Conservation (phyloP, 2,888 invertebrate genomes). For the Camptogramma bilineatum region DNA sequence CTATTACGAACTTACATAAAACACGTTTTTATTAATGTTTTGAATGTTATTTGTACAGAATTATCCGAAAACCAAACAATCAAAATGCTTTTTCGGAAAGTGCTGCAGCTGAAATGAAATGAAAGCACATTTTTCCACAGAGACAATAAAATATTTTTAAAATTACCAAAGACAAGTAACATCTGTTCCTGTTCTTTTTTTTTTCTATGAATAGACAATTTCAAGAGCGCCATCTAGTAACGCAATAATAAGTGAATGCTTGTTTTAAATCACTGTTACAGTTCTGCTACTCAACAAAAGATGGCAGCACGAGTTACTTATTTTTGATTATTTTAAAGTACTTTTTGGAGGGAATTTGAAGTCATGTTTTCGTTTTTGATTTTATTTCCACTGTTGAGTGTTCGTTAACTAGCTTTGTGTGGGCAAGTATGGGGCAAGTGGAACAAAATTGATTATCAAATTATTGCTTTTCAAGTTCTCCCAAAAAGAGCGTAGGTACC, state of each 20-base stretch:
- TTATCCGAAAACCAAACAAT: conserved; percentile 18
- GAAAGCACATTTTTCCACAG: conserved; percentile 29
- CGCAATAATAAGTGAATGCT: too few species aligned
- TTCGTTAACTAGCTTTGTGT: too few species aligned
- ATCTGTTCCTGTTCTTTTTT: conserved; percentile 5
- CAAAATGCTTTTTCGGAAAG: conserved; percentile 27
- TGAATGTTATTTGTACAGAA: conserved; percentile 7
- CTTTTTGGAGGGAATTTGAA: too few species aligned
- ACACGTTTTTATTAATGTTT: not conserved
- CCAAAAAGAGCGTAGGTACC: too few species aligned
- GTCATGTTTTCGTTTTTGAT: too few species aligned
- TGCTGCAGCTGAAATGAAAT: conserved; percentile 9
- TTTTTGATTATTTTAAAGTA: not conserved
- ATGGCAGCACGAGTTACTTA: conserved; percentile 10
- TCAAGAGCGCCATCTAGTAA: conserved; percentile 1
- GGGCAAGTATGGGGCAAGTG: too few species aligned
- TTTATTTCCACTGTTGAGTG: too few species aligned
- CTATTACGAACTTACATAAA: not conserved
- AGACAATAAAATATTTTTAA: conserved; percentile 18
- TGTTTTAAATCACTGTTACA: not conserved
- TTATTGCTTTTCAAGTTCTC: too few species aligned
- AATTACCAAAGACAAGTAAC: conserved; percentile 10
- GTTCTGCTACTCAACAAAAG: conserved; percentile 39
- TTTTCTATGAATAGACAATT: conserved; percentile 12
- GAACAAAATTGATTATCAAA: too few species aligned